Base-by-base conservation (phyloP, 2,888 invertebrate genomes). In the Eudemis profundana region DNA sequence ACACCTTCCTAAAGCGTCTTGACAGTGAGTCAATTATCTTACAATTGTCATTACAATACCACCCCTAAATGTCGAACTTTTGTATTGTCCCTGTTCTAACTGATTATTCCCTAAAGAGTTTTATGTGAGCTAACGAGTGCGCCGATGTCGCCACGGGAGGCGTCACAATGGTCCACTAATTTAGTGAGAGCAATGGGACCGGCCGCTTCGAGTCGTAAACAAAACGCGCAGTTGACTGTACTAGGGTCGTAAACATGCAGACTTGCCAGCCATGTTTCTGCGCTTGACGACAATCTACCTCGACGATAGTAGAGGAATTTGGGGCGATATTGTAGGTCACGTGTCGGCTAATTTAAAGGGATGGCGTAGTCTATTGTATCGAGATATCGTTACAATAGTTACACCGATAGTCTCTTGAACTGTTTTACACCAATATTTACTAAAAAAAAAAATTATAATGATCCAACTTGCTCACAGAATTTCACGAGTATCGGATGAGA, bases 101-200 rank as follows among this genome's bases (percentile, higher is more conserved):
- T 27, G 54, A 42, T 42, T 42, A 54, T 42, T 27, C 54, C 54
- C 54, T 27, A 23, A 40, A 17, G 54, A 42, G 27, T 42, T 40
- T 14, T 21, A 38, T 42, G 23, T 54, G 33, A 33, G 17, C 8
- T 19, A 15, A 23, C 21, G 23, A 33, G 23, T 10, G 38, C 21
- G 19, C 38, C 21, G 23, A 4, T 10, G 23, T 54, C 10, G 14
- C 2, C 10, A 5, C 17, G 19, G 3, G 17, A 12, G 21, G 51
- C 21, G 1, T 23, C 23, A 40, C 12, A 54, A 40, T 40, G 10
- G 53, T 40, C 19, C 38, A 38, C 14, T 53, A 53, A 53, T 51
- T 51, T 36, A 51, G 51, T 19, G 33, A 17, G 49, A 29, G 33
- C 4, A 21, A 46, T 40, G 38, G 14, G 38, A 38, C 19, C 5